Evolutionary conservation across 2,113 vertebrate species (phyloP).

Genomic region (Tragelaphus scriptus): DNA sequence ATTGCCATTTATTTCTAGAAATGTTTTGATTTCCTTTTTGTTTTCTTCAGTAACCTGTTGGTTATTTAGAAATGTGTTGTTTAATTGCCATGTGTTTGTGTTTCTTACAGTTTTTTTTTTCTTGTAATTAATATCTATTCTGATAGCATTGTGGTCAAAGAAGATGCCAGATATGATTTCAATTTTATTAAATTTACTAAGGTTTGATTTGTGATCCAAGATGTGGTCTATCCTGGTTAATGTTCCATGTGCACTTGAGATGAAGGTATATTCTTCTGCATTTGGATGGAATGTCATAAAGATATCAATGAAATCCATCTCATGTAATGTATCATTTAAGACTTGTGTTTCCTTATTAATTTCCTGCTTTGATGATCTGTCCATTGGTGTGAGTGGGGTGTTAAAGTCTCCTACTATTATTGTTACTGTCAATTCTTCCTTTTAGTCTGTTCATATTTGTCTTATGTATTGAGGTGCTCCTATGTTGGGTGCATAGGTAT

Average conservation of each 20-base stretch:
- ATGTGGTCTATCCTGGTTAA: background rate
- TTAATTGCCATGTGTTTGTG: background rate
- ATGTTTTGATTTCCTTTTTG: background rate
- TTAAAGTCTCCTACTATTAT: background rate
- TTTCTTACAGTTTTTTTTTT: background rate
- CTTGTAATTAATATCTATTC: background rate
- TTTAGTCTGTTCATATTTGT: background rate
- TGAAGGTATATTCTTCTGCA: background rate
- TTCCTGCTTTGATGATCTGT: background rate
- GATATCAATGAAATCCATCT: background rate
- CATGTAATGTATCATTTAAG: background rate
- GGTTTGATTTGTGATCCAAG: background rate
- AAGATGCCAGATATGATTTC: accelerated
- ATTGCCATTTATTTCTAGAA: background rate
- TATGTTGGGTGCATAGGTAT: background rate
- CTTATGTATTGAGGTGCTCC: background rate
- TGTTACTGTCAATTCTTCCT: background rate
- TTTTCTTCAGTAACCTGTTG: background rate
- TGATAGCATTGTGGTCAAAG: background rate
- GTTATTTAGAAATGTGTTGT: background rate
- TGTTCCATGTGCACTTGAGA: background rate
- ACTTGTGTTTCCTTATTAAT: background rate
- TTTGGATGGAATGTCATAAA: background rate
- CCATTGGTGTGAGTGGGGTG: background rate
- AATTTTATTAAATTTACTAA: background rate